phyloP scores from a whole-genome alignment of 2,797 vertebrate species.

The Glossophaga mutica region DNA sequence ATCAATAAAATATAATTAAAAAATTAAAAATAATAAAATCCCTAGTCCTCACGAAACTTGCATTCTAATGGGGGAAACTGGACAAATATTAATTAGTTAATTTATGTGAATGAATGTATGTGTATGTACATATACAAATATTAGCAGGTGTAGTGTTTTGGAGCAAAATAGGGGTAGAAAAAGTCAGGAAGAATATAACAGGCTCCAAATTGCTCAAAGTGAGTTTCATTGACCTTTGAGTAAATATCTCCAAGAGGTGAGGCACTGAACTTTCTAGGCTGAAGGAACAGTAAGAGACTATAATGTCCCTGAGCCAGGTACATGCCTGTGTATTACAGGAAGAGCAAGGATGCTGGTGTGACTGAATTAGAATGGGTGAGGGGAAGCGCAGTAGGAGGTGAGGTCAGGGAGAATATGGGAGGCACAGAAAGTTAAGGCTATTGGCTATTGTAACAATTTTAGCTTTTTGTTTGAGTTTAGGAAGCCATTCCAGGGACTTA shows the following conservation, averaged over 20 bases:
- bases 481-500: neutral
- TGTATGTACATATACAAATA: neutral
- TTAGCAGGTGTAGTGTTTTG: neutral
- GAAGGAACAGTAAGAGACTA: neutral
- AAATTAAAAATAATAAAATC: neutral
- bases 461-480: neutral
- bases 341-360: neutral
- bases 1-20: no score
- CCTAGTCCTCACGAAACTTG: neutral
- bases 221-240: neutral
- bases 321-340: neutral
- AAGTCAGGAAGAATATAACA: neutral
- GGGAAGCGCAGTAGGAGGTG: neutral
- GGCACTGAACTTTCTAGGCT: neutral
- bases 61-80: neutral
- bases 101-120: neutral
- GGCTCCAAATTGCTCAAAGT: neutral
- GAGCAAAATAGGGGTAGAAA: neutral
- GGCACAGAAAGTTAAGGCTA: fast-evolving
- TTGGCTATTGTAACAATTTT: neutral
- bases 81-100: neutral
- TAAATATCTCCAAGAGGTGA: neutral
- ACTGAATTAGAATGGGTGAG: neutral
- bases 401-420: neutral
- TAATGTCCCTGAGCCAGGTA: neutral